These are phyloP conservation scores for Charina bottae DNA, from an alignment of 2,113 vertebrate species.

Conservation along the genomic window DNA sequence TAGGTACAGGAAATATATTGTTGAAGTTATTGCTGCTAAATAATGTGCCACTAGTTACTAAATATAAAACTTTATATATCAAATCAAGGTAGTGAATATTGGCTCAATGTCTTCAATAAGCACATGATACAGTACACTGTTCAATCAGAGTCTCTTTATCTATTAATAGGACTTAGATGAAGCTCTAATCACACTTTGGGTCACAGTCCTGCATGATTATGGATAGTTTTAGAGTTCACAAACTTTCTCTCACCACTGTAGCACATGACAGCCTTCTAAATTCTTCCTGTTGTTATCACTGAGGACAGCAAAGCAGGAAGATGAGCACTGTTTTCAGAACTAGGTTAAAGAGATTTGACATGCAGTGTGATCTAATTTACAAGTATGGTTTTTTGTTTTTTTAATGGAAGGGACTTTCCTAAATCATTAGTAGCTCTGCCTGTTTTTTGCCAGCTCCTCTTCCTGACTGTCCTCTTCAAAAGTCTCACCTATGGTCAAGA, in stretches of 20 bases:
- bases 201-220: neutral
- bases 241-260: neutral
- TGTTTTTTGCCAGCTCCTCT: neutral
- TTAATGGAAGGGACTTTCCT: neutral
- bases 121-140: neutral
- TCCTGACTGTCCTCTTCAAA: neutral
- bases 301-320: neutral
- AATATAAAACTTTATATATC: neutral
- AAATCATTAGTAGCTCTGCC: neutral
- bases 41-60: neutral
- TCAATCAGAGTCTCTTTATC: neutral
- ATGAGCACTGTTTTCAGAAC: neutral
- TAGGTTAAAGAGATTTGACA: slow-evolving; percentile 13
- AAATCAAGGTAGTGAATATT: neutral
- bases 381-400: slow-evolving; percentile 13
- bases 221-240: neutral
- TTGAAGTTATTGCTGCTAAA: neutral
- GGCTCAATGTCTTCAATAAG: neutral
- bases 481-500: neutral
- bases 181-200: neutral
- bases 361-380: neutral
- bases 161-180: neutral
- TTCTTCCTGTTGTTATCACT: slow-evolving; percentile 7
- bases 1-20: neutral
- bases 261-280: neutral